Evolutionary conservation across 1,140 invertebrate species (phyloP), one percentile per base, ranked within the genome.

Genomic region (Diplogasteroides magnus): DNA sequence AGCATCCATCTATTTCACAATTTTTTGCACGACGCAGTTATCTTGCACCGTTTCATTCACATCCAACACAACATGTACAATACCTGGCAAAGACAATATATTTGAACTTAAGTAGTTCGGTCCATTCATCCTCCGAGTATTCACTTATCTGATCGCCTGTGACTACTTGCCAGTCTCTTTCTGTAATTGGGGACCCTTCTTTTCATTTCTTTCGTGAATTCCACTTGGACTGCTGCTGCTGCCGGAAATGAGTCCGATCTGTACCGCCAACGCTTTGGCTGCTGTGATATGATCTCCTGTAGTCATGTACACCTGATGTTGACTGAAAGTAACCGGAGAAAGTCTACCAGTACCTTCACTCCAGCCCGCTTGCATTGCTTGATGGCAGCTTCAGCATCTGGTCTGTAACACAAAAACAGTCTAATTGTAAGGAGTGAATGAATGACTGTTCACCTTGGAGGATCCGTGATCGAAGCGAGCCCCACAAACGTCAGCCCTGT

Each of bases 401-500:
- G 70, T 61, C 74, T 55, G 6, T 26, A 1, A 31, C 25, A n/a
- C n/a, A n/a, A n/a, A n/a, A n/a, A n/a, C n/a, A n/a, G n/a, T n/a
- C n/a, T n/a, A n/a, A n/a, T n/a, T n/a, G n/a, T n/a, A n/a, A n/a
- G n/a, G n/a, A 23, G 23, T 19, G 55, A 56, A 56, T 23, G n/a
- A n/a, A n/a, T n/a, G n/a, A n/a, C n/a, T 61, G 60, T 28, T 61
- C 60, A 67, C 62, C 77, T 74, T 31, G 78, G 78, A 0, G 78
- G 78, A 73, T 82, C 78, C 71, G 77, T 80, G 23, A 82, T 79
- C 29, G 77, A 79, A 2, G 73, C 68, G 76, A 80, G 79, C 31
- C 78, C 78, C 19, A 80, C 64, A 64, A 80, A 80, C 1, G 74
- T 68, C 28, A 80, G 31, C 29, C 67, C 64, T 1, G 48, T 64